Evolutionary conservation across 2,888 invertebrate genomes (phyloP), one percentile per base, ranked within the genome.

Genomic region (Sarcophaga caerulescens): DNA sequence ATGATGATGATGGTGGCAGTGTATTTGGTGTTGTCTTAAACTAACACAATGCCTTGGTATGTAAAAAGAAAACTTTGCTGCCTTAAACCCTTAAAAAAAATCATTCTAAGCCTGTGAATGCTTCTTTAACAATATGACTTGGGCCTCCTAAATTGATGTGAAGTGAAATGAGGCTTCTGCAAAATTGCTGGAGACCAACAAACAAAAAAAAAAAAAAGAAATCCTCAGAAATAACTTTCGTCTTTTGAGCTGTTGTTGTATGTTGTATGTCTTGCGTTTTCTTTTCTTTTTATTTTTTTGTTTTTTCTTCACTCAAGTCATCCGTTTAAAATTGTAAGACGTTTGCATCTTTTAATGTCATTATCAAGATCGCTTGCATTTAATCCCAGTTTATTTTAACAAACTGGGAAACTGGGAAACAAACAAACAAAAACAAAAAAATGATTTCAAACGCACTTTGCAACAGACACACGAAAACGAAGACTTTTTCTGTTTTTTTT

Each of bases 281-380:
- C 69, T 69, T 69, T 60, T 47, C 17, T 81, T 59, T 44, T 66
- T 66, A 21, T 71, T 19, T 25, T 23, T 70, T 57, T 74, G 63
- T 78, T 73, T 71, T 52, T 68, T 75, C 81, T 86, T 81, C 87
- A 84, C 81, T 84, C 85, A 81, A 52, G 52, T 52, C 52, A 84
- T 83, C 81, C 85, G 75, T 86, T 80, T 87, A 84, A 87, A 89
- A 88, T 89, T 90, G 90, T 89, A 91, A 84, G 84, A 86, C 84
- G 86, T 86, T 84, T 86, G 86, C 86, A 84, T 90, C 91, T 90
- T 90, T 91, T 91, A 91, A 91, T 91, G 91, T 91, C 91, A 91
- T 91, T 91, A 91, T 91, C 91, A 91, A 92, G 91, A 91, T 91
- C 92, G 90, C 90, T 91, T 90, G 92, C 91, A 90, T 91, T 91